Evolutionary conservation across 2,113 vertebrate species (phyloP).

Genomic region (Sceloporus tristichus): DNA sequence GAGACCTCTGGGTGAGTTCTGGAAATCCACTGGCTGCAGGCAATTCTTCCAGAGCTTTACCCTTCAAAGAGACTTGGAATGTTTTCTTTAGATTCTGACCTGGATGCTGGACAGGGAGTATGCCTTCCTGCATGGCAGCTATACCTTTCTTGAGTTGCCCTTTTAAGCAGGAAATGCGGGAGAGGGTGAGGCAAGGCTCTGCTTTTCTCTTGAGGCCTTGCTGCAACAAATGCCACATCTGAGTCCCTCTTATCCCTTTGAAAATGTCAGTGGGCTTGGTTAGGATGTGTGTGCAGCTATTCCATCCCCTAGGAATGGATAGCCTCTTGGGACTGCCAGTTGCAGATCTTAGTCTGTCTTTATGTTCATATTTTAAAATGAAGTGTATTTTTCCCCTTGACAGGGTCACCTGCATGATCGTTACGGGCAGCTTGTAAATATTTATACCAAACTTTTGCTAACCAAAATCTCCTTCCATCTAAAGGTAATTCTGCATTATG

Average conservation of each 20-base stretch:
- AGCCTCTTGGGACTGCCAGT: background rate
- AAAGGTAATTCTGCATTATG: constrained; percentile 78
- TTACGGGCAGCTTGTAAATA: constrained; percentile 89
- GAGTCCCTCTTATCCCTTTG: background rate
- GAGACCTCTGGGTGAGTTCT: constrained; percentile 91
- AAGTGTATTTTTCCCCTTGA: background rate
- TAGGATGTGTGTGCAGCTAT: too few relatives aligned
- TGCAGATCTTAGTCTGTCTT: too few relatives aligned
- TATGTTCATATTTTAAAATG: background rate
- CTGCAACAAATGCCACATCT: background rate
- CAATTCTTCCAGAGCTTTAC: background rate
- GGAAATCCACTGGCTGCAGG: background rate
- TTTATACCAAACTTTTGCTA: constrained; percentile 89
- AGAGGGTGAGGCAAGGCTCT: background rate
- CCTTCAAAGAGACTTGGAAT: background rate
- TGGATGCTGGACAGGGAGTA: accelerated
- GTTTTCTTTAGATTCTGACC: accelerated
- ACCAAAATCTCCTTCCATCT: constrained; percentile 93
- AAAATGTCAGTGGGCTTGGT: background rate
- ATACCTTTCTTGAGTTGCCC: background rate
- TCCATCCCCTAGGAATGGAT: background rate
- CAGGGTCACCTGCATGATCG: constrained; percentile 91
- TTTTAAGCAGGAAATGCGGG: background rate
- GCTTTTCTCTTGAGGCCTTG: background rate
- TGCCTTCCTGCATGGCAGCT: too few relatives aligned